phyloP scores from a whole-genome alignment of 37 sponge, comb jelly and placozoan genomes.

The Halichondria panicea region DNA sequence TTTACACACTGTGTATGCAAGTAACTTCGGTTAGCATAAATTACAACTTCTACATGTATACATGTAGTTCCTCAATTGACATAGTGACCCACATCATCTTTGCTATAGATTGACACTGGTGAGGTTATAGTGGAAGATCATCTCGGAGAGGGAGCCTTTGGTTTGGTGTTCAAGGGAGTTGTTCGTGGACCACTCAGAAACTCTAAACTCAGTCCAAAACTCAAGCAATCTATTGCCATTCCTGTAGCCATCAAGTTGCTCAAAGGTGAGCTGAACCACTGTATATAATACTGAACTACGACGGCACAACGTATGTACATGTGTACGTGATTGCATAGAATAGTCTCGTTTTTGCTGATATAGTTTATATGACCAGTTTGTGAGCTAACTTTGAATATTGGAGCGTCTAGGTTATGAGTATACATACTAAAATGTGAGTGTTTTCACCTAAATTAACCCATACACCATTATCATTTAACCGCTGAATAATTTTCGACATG shows the following conservation, averaged over 20 bases:
- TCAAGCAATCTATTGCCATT: constrained; percentile 51
- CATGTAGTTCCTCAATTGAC: too few species aligned
- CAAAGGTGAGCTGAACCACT: constrained; percentile 39
- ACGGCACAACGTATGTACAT: too few species aligned
- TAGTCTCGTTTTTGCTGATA: too few species aligned
- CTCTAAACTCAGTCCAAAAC: constrained; percentile 34
- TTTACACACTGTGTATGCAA: too few species aligned
- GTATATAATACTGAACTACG: too few species aligned
- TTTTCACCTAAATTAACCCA: neutral
- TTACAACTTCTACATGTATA: too few species aligned
- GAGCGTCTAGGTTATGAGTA: too few species aligned
- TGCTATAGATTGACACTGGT: constrained; percentile 32
- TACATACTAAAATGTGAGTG: too few species aligned
- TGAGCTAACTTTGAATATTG: too few species aligned
- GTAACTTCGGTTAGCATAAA: too few species aligned
- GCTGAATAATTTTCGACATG: neutral
- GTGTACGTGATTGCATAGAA: too few species aligned
- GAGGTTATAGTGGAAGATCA: constrained; percentile 51
- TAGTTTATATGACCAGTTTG: too few species aligned
- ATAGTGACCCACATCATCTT: constrained; percentile 3
- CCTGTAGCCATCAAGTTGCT: constrained; percentile 61
- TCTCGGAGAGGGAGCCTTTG: constrained; percentile 76
- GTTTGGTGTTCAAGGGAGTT: constrained; percentile 65
- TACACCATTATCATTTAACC: neutral
- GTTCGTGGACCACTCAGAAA: constrained; percentile 47